Base-by-base conservation (phyloP, 2,888 invertebrate species). In the Creontiades dilutus region DNA sequence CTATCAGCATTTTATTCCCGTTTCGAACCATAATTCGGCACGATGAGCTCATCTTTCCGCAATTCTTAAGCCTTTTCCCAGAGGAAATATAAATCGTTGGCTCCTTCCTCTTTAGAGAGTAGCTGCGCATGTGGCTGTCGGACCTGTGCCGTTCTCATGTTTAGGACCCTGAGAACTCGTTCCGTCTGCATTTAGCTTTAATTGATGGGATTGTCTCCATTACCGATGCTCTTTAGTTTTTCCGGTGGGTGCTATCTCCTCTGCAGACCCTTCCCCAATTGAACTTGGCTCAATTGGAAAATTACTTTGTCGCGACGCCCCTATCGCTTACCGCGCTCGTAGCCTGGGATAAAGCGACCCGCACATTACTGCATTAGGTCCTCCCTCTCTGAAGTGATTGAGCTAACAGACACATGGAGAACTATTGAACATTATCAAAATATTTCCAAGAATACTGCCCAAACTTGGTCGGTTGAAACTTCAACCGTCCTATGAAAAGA, bases 131-230 rank as follows among this genome's bases (percentile, higher is more conserved):
- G 82, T 82, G 23, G 27, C 27, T 46, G 48, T n/a, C 48, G 16
- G 85, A 85, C 85, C 85, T 85, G 85, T 61, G 82, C 82, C 52
- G 85, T 85, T 85, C 85, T 61, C 85, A 85, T 85, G 85, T 28
- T 52, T 28, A 37, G 48, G 23, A 11, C 13, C 85, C 57, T 55
- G 85, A 85, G 57, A 85, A 85, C 85, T 57, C 61, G 57, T 23
- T 37, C 61, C 52, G 46, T 85, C 61, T 23, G 27, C 16, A 19
- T 23, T 82, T 61, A 55, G 61, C 85, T 55, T 85, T 61, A 85
- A 85, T 85, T 85, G 85, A 85, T 85, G 85, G 85, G 85, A 85
- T 85, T 85, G 85, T 85, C 85, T 85, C 57, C 27, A 85, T 85
- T 85, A 85, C 85, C 14, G 55, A 57, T 52, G 16, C 82, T 82